phyloP scores from a whole-genome alignment of 1,140 invertebrate species.

The Copidosoma floridanum region DNA sequence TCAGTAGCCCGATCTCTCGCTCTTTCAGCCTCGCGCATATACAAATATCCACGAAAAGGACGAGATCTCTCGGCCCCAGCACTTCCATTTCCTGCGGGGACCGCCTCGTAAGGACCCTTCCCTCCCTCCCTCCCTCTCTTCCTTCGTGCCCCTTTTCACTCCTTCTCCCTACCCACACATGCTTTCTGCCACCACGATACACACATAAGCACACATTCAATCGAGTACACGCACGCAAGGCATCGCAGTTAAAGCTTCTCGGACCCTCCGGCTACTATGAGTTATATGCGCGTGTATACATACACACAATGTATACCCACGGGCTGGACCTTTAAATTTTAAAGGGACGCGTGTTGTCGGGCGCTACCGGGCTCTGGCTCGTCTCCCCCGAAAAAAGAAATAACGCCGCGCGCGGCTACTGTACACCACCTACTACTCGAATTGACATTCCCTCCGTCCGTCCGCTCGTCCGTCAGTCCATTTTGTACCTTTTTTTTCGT shows the following conservation, averaged over 20 bases:
- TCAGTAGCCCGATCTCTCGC: too few relatives aligned
- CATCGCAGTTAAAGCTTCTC: too few relatives aligned
- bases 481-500: too few relatives aligned
- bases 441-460: background rate
- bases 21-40: too few relatives aligned
- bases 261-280: too few relatives aligned
- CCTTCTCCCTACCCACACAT: constrained; percentile 21
- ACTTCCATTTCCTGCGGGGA: constrained; percentile 40
- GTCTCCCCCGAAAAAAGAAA: background rate
- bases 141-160: constrained; percentile 15
- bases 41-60: too few relatives aligned
- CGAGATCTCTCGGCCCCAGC: too few relatives aligned
- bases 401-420: background rate
- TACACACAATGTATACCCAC: too few relatives aligned
- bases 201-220: too few relatives aligned
- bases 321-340: constrained; percentile 32
- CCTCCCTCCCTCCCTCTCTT: background rate
- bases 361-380: background rate
- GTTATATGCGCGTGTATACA: too few relatives aligned
- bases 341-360: constrained; percentile 24
- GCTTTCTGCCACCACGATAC: too few relatives aligned
- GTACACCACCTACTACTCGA: background rate
- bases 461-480: background rate
- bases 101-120: background rate
- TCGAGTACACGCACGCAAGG: too few relatives aligned